These are phyloP conservation scores for Lepilemur ruficaudatus DNA, from an alignment of 2,797 vertebrate genomes.

Conservation along the genomic window DNA sequence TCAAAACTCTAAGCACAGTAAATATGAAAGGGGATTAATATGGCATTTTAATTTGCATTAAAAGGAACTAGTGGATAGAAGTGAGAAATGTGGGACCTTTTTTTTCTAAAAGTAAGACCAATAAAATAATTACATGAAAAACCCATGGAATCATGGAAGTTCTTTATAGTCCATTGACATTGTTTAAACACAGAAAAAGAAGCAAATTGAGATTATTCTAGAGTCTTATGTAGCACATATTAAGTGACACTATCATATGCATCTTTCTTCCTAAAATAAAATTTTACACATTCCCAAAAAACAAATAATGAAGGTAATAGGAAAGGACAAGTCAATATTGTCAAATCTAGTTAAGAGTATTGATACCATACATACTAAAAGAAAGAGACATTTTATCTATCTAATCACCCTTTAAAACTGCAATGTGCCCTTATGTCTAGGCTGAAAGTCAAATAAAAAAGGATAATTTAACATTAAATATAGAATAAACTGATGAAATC, in stretches of 20 bases:
- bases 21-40: constrained; percentile 73
- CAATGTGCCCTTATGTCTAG: not conserved
- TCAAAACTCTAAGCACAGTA: constrained; percentile 62
- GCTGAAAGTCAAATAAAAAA: not conserved
- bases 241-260: not conserved
- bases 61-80: constrained; percentile 10
- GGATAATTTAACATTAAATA: not conserved
- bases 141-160: not conserved
- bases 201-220: not conserved
- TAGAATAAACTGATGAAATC: not conserved
- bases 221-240: not conserved
- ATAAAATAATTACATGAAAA: constrained; percentile 56
- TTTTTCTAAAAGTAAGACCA: constrained; percentile 38
- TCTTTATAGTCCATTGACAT: not conserved
- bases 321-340: constrained; percentile 9
- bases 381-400: not conserved
- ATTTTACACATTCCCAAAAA: not conserved
- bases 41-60: constrained; percentile 64
- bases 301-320: not conserved
- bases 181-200: constrained; percentile 36
- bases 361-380: not conserved
- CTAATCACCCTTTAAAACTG: not conserved
- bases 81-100: constrained; percentile 4
- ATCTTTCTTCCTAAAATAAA: constrained; percentile 13
- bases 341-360: not conserved